Conservation (phyloP, 2,888 invertebrate genomes). For the Caenorhabditis virilis region DNA sequence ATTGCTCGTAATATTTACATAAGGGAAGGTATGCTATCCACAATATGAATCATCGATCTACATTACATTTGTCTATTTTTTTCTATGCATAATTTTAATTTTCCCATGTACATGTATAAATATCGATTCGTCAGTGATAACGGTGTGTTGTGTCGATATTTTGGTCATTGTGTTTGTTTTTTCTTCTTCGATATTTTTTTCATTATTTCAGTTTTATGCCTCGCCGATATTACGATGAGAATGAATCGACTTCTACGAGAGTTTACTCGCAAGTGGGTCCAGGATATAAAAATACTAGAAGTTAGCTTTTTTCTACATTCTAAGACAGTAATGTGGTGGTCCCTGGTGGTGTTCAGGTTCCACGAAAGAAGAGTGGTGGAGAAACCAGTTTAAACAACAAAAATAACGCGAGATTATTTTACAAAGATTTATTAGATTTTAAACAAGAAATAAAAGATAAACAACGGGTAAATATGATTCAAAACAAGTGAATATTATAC, state of each 20-base stretch:
- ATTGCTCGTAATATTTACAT: not conserved
- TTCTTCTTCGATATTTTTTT: not conserved
- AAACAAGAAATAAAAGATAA: too few relatives aligned
- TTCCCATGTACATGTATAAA: not conserved
- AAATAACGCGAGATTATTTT: too few relatives aligned
- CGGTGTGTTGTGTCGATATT: too few relatives aligned
- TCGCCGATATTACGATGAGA: not conserved
- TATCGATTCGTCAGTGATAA: too few relatives aligned
- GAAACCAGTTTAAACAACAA: too few relatives aligned
- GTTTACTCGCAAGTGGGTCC: slow-evolving; percentile 3
- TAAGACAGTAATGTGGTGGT: too few relatives aligned
- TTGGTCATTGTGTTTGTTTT: not conserved
- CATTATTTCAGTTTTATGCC: not conserved
- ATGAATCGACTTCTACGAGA: not conserved
- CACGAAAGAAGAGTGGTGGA: too few relatives aligned
- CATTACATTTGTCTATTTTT: not conserved
- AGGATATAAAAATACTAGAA: not conserved
- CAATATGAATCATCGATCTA: slow-evolving; percentile 1
- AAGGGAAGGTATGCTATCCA: not conserved
- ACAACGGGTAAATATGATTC: too few relatives aligned
- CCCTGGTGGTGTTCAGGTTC: too few relatives aligned
- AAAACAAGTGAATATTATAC: too few relatives aligned
- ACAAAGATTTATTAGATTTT: too few relatives aligned
- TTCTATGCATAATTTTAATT: not conserved
- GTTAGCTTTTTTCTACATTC: not conserved